Conservation (phyloP, 2,113 vertebrate species). For the Noturus placidus region DNA sequence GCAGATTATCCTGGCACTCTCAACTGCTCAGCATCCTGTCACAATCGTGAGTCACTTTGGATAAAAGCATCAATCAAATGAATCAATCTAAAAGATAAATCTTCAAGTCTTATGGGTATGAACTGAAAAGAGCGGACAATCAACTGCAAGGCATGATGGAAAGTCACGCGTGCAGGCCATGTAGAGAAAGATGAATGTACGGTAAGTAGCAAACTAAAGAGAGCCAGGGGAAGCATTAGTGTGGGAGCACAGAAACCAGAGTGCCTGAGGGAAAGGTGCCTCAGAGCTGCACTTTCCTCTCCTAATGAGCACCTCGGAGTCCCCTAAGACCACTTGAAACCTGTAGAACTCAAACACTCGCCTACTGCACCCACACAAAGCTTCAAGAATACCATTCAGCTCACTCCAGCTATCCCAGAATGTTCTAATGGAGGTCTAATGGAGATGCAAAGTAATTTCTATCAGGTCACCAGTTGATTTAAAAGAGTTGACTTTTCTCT, state of each 20-base stretch:
- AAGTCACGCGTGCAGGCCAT: background rate
- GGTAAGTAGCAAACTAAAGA: slow-evolving; percentile 20
- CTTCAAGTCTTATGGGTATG: background rate
- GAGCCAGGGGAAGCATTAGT: slow-evolving; percentile 22
- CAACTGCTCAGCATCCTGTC: background rate
- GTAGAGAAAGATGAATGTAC: background rate
- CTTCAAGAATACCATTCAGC: slow-evolving; percentile 12
- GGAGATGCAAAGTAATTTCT: background rate
- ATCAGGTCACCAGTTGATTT: background rate
- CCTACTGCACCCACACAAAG: slow-evolving; percentile 11
- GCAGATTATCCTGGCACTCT: background rate
- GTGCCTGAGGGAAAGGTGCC: slow-evolving; percentile 40
- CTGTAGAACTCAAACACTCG: slow-evolving; percentile 5
- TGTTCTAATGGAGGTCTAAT: background rate
- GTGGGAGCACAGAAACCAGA: background rate
- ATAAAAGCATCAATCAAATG: background rate
- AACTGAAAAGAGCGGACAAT: background rate
- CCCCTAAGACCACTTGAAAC: slow-evolving; percentile 30
- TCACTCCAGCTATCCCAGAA: background rate
- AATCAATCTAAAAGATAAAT: background rate
- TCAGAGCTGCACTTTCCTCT: slow-evolving; percentile 27
- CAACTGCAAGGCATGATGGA: background rate
- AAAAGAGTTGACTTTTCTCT: background rate
- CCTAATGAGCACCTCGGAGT: slow-evolving; percentile 39
- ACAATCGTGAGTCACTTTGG: background rate